Percentiles rank a stretch among this genome's conserved stretches.
phyloP scores from a whole-genome alignment of 2,888 invertebrate genomes.

The Pterostichus niger region DNA sequence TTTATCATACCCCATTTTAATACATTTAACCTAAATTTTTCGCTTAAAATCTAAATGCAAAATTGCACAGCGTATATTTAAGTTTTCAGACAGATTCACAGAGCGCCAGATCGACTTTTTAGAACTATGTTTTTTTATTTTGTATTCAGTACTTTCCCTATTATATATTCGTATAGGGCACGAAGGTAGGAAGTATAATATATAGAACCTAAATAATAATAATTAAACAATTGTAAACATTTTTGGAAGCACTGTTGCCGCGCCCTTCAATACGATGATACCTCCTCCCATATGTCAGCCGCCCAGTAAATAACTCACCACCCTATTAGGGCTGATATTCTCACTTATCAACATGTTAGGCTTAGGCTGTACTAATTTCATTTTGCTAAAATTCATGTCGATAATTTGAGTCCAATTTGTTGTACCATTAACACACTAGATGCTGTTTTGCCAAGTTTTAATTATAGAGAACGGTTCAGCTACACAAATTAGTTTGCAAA shows the following conservation, averaged over 20 bases:
- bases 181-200: too few relatives aligned
- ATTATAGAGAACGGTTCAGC: conserved; percentile 28
- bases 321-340: conserved; percentile 63
- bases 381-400: conserved; percentile 56
- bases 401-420: conserved; percentile 53
- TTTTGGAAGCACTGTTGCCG: conserved; percentile 9
- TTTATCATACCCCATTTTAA: too few relatives aligned
- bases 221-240: neutral
- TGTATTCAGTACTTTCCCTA: too few relatives aligned
- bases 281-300: neutral
- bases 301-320: conserved; percentile 61
- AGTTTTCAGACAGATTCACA: too few relatives aligned
- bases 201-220: too few relatives aligned
- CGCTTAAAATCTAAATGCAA: too few relatives aligned
- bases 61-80: too few relatives aligned
- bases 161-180: too few relatives aligned
- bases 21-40: too few relatives aligned
- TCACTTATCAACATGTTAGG: conserved; percentile 66
- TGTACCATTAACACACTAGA: conserved; percentile 10
- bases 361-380: conserved; percentile 57
- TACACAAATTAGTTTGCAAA: conserved; percentile 45
- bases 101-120: too few relatives aligned
- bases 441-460: conserved; percentile 55
- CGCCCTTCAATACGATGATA: conserved; percentile 37
- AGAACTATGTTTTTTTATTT: too few relatives aligned